phyloP scores from a whole-genome alignment of 2,113 vertebrate genomes.

The Callopanchax toddi region DNA sequence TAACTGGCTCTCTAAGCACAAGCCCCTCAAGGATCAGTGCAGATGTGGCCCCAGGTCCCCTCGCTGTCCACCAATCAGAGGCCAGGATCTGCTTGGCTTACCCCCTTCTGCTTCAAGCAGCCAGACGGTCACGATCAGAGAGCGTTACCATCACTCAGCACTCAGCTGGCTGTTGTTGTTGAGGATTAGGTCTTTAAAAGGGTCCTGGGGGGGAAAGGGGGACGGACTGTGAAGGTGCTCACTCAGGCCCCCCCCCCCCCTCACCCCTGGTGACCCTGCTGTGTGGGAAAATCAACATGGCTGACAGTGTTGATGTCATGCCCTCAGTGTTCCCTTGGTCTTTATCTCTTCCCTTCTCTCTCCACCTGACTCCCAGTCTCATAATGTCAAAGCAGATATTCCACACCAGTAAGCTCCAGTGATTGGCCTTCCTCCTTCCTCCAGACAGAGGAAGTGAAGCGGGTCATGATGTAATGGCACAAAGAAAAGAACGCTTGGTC shows the following conservation, averaged over 20 bases:
- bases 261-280: slow-evolving; percentile 65
- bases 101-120: slow-evolving; percentile 33
- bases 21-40: slow-evolving; percentile 27
- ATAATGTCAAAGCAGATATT: slow-evolving; percentile 58
- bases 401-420: slow-evolving; percentile 46
- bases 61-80: slow-evolving; percentile 55
- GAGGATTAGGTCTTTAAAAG: slow-evolving; percentile 76
- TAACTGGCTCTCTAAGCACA: slow-evolving; percentile 45
- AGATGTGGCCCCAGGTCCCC: slow-evolving; percentile 53
- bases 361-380: slow-evolving; percentile 39
- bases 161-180: slow-evolving; percentile 71
- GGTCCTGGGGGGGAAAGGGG: slow-evolving; percentile 17
- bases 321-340: slow-evolving; percentile 13
- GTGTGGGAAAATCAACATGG: slow-evolving; percentile 71
- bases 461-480: not conserved
- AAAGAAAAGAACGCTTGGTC: too few relatives aligned
- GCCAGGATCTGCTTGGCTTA: slow-evolving; percentile 36
- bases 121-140: slow-evolving; percentile 64
- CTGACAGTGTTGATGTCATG: slow-evolving; percentile 49
- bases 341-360: slow-evolving; percentile 20
- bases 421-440: not conserved
- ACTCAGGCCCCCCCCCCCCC: slow-evolving; percentile 66
- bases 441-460: too few relatives aligned
- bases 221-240: slow-evolving; percentile 71
- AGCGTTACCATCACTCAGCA: slow-evolving; percentile 75